Evolutionary conservation across 2,113 vertebrate species (phyloP).

Genomic region (Phaethornis superciliosus): DNA sequence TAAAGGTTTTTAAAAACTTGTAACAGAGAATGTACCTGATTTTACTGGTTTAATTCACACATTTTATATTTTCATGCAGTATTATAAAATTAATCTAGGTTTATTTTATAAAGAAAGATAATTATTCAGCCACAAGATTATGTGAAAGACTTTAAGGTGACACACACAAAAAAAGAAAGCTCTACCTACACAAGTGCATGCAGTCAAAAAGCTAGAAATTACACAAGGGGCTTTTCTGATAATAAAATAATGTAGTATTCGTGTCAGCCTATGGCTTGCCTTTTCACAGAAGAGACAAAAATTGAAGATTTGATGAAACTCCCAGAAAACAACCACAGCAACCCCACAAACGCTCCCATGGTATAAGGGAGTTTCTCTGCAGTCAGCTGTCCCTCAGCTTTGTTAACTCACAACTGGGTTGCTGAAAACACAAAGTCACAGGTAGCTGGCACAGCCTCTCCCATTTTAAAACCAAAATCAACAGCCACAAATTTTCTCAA

Average conservation of each 20-base stretch:
- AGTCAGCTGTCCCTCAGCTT: background rate
- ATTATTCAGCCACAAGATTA: background rate
- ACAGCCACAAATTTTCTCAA: background rate
- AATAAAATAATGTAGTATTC: background rate
- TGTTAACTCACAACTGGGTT: background rate
- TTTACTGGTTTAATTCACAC: background rate
- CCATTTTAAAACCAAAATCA: background rate
- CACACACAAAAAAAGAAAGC: background rate
- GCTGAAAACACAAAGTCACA: background rate
- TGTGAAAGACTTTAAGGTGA: slow-evolving; percentile 6
- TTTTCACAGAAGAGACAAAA: background rate
- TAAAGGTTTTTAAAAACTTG: background rate
- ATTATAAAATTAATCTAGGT: background rate
- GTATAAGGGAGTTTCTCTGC: background rate
- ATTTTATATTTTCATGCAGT: background rate
- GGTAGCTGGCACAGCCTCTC: background rate
- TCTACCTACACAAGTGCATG: background rate
- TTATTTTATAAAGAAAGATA: background rate
- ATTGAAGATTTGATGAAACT: background rate
- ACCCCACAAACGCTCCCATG: background rate
- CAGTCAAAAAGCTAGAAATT: slow-evolving; percentile 38
- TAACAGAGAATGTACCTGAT: background rate
- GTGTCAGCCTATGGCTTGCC: slow-evolving; percentile 3
- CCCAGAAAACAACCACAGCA: background rate
- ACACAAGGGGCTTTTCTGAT: background rate